phyloP scores from a whole-genome alignment of 2,113 vertebrate genomes.

The Neopipo cinnamomea region DNA sequence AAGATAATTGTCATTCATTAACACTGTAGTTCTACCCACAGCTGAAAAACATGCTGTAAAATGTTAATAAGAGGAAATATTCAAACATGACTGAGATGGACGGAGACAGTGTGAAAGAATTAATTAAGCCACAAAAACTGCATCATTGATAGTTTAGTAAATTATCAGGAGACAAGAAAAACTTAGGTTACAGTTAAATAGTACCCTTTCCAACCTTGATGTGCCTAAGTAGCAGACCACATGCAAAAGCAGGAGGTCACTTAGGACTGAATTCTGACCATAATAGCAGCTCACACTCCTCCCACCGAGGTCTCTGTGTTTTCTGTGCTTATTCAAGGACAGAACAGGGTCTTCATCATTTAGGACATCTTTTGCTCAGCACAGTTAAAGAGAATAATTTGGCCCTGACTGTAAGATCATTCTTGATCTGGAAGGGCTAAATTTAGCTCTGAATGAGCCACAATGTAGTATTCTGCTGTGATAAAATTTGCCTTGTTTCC shows the following conservation, averaged over 20 bases:
- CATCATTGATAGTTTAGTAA: background rate
- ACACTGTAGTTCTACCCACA: constrained; percentile 30
- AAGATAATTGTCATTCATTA: constrained; percentile 52
- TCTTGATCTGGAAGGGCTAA: background rate
- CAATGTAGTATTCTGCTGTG: background rate
- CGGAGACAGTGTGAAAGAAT: background rate
- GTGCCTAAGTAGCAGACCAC: background rate
- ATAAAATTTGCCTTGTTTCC: constrained; percentile 1
- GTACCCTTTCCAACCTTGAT: constrained; percentile 38
- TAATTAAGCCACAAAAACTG: constrained; percentile 15
- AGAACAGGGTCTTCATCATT: constrained; percentile 31
- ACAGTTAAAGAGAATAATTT: constrained; percentile 12
- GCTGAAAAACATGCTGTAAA: constrained; percentile 55
- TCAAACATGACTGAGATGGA: constrained; percentile 11
- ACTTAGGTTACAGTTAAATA: background rate
- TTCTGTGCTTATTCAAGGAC: constrained; percentile 27
- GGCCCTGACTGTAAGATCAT: background rate
- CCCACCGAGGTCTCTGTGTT: background rate
- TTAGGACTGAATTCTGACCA: background rate
- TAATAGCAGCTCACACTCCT: constrained; percentile 12
- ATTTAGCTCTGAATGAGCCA: background rate
- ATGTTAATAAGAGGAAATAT: constrained; percentile 46
- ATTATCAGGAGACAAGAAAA: background rate
- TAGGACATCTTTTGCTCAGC: background rate
- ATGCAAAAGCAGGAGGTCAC: constrained; percentile 22